Conservation (phyloP, 64 coral and sea anemone genomes). For the Stichodactyla mertensii region DNA sequence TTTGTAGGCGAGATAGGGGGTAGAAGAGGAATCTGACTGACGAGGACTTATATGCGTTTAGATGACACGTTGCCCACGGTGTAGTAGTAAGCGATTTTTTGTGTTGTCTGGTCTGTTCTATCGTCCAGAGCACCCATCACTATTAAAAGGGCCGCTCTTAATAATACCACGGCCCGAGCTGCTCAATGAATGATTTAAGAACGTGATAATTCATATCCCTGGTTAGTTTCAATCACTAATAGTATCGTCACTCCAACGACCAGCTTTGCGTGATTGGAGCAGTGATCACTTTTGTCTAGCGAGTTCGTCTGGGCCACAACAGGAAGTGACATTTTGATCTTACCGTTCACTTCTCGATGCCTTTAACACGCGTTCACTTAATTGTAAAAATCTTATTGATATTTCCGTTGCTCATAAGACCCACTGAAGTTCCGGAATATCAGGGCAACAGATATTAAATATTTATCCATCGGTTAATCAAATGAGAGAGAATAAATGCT, state of each 20-base stretch:
- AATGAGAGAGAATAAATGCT: neutral
- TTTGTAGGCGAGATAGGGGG: constrained; percentile 32
- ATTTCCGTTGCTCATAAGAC: neutral
- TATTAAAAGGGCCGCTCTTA: neutral
- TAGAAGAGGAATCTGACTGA: constrained; percentile 14
- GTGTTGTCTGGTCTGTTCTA: neutral
- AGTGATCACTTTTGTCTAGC: neutral
- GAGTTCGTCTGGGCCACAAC: neutral
- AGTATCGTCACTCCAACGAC: neutral
- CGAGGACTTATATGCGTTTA: neutral
- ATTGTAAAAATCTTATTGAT: neutral
- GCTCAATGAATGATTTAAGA: constrained; percentile 16
- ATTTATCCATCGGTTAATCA: constrained; percentile 3
- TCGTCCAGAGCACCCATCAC: neutral
- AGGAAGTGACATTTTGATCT: constrained; percentile 18
- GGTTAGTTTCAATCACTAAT: constrained; percentile 9
- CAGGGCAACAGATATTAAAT: neutral
- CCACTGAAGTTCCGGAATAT: constrained; percentile 11
- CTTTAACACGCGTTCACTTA: neutral
- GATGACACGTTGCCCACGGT: constrained; percentile 1
- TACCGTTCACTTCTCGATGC: neutral
- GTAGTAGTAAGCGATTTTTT: neutral
- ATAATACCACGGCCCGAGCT: neutral
- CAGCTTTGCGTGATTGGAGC: constrained; percentile 15
- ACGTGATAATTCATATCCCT: neutral